Evolutionary conservation across 92 coral and sea anemone species (phyloP).

Genomic region (Heteractis magnifica): DNA sequence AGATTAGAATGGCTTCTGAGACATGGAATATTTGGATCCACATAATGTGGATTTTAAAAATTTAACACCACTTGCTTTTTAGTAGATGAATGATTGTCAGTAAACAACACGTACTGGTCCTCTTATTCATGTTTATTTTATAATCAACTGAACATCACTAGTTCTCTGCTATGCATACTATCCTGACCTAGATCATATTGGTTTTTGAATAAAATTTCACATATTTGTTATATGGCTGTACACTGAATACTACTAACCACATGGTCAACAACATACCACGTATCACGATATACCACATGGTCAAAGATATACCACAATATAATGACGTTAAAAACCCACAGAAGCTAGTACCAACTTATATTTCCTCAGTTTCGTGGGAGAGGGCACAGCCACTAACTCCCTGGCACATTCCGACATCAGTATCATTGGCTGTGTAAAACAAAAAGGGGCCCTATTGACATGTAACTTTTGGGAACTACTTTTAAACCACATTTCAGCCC

Average conservation of each 20-base stretch:
- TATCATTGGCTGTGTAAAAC: too few relatives aligned
- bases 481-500: neutral
- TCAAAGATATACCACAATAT: neutral
- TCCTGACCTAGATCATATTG: constrained; percentile 15
- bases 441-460: neutral
- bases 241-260: constrained; percentile 15
- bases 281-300: neutral
- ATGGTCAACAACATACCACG: neutral
- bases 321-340: neutral
- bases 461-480: too few relatives aligned
- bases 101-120: neutral
- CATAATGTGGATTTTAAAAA: too few relatives aligned
- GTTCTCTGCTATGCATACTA: constrained; percentile 2
- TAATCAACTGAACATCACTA: constrained; percentile 27
- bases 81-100: too few relatives aligned
- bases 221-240: constrained; percentile 29
- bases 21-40: too few relatives aligned
- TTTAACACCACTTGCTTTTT: too few relatives aligned
- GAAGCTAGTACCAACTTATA: constrained; percentile 6
- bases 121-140: constrained; percentile 14
- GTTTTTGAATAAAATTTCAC: constrained; percentile 13
- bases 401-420: neutral
- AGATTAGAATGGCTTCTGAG: too few relatives aligned
- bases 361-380: constrained; percentile 17
- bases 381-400: constrained; percentile 23